A percentile compares a stretch with the other conserved stretches of the same genome.
Evolutionary conservation across 2,113 vertebrate species (phyloP).

Genomic region (Tachysurus vachellii): DNA sequence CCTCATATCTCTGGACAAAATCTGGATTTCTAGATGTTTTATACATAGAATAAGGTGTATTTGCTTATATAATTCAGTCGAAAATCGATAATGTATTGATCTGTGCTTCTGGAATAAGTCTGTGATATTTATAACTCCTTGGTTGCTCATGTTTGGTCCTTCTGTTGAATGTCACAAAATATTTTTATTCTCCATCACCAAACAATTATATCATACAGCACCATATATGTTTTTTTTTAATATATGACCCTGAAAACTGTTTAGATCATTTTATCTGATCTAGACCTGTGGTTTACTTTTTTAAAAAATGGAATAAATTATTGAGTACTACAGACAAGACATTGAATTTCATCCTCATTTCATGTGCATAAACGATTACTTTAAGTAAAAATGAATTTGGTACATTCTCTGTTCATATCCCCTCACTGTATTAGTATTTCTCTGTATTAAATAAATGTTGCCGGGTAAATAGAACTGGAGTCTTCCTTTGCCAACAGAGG

Average conservation of each 20-base stretch:
- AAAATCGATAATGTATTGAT: neutral
- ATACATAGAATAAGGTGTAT: neutral
- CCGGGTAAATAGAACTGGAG: conserved; percentile 30
- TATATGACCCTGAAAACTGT: neutral
- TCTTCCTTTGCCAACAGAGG: conserved; percentile 45
- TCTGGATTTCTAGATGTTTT: neutral
- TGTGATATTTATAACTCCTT: neutral
- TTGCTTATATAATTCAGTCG: neutral
- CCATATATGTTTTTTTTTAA: neutral
- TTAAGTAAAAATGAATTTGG: neutral
- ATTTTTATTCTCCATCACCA: neutral
- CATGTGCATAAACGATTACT: neutral
- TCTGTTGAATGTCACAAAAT: neutral
- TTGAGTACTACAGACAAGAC: neutral
- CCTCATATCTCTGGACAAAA: neutral
- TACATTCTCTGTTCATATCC: conserved; percentile 28
- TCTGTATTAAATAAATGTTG: conserved; percentile 52
- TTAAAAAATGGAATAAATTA: neutral
- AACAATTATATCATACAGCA: neutral
- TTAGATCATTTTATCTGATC: neutral
- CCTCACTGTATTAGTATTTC: conserved; percentile 44
- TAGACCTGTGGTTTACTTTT: neutral
- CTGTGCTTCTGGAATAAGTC: neutral
- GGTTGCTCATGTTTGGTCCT: neutral
- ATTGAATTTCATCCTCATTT: neutral